phyloP scores from a whole-genome alignment of 2,797 vertebrate genomes.

The Eulemur albifrons region DNA sequence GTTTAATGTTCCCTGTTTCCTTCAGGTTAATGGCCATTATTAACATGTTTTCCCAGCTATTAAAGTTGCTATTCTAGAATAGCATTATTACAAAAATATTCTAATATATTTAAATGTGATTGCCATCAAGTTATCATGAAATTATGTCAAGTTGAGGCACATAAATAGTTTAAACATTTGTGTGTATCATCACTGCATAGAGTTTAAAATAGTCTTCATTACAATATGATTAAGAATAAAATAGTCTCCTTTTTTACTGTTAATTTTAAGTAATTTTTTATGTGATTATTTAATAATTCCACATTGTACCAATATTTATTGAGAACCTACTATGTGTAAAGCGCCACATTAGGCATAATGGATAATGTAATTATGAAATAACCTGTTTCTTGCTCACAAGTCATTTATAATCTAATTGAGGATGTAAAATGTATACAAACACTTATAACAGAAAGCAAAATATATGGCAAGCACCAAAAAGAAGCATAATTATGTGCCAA shows the following conservation, averaged over 20 bases:
- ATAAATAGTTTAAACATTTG: constrained; percentile 78
- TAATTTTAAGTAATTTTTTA: constrained; percentile 69
- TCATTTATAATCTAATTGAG: constrained; percentile 18
- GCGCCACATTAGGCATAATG: not conserved
- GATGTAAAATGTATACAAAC: not conserved
- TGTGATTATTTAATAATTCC: constrained; percentile 51
- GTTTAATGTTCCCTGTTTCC: constrained; percentile 62
- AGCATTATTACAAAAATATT: constrained; percentile 77
- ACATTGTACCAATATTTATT: constrained; percentile 28
- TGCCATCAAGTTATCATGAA: constrained; percentile 77
- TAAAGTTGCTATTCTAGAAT: constrained; percentile 74
- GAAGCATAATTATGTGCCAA: constrained; percentile 1
- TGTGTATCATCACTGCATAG: constrained; percentile 68
- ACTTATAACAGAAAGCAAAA: constrained; percentile 39
- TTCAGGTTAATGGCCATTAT: constrained; percentile 68
- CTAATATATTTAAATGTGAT: constrained; percentile 80
- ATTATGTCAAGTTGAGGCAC: constrained; percentile 76
- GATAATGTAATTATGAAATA: constrained; percentile 25
- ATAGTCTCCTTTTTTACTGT: constrained; percentile 56
- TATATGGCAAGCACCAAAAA: not conserved
- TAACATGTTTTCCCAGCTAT: constrained; percentile 74
- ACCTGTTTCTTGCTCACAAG: not conserved
- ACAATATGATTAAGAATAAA: constrained; percentile 73
- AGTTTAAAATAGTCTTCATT: constrained; percentile 76
- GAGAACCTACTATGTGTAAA: constrained; percentile 52